A percentile compares a stretch with the other conserved stretches of the same genome.
These are phyloP conservation scores for Lepus timidus DNA, from an alignment of 2,113 vertebrate species.

Conservation along the genomic window DNA sequence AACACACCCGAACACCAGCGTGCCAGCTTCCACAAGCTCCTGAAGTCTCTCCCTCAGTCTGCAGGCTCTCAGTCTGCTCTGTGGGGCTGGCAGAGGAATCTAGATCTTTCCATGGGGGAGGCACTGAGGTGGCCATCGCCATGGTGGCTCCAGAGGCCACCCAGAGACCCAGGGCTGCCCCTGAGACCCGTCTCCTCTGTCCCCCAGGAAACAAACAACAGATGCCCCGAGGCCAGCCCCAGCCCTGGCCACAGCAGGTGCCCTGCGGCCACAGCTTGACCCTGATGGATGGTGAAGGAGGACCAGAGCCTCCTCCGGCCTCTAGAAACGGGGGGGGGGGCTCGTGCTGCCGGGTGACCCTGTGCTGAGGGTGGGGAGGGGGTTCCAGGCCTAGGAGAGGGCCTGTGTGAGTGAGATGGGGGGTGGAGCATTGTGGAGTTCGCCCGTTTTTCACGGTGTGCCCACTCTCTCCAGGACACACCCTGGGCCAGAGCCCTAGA, in stretches of 20 bases:
- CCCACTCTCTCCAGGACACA: not conserved
- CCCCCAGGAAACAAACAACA: not conserved
- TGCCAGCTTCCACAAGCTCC: not conserved
- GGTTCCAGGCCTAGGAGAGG: too few species aligned
- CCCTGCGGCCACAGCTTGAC: not conserved
- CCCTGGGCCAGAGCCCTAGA: not conserved
- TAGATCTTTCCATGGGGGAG: not conserved
- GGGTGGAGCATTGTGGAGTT: not conserved
- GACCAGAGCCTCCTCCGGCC: not conserved
- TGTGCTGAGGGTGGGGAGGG: not conserved
- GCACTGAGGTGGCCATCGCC: accelerated
- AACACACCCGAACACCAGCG: accelerated
- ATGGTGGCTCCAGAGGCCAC: not conserved
- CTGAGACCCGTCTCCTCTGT: not conserved
- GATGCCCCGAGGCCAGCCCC: not conserved
- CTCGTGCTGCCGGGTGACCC: not conserved
- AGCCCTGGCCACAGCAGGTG: accelerated
- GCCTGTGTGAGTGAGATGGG: not conserved
- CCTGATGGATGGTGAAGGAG: not conserved
- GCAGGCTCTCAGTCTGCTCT: not conserved
- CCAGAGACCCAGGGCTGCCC: not conserved
- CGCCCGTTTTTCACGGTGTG: not conserved
- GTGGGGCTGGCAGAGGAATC: not conserved
- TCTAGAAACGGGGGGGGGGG: not conserved
- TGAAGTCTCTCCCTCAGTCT: not conserved